phyloP scores from a whole-genome alignment of 2,888 invertebrate genomes.

The Corythucha ciliata region DNA sequence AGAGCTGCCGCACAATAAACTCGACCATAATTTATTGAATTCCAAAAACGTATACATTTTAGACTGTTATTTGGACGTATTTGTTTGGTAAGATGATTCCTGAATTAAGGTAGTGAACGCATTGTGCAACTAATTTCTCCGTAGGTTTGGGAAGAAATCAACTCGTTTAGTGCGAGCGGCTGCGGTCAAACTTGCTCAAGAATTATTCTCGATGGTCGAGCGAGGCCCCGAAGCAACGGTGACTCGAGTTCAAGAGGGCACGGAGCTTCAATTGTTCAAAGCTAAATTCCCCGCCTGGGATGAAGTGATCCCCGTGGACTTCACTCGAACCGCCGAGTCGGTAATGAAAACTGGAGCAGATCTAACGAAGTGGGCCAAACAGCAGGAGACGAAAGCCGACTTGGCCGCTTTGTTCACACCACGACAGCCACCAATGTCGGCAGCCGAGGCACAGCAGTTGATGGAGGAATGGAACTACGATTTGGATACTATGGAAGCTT shows the following conservation, averaged over 20 bases:
- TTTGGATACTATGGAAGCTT: slow-evolving; percentile 93
- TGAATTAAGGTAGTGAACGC: slow-evolving; percentile 1
- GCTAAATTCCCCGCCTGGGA: slow-evolving; percentile 97
- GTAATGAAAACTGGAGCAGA: slow-evolving; percentile 94
- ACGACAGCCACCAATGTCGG: slow-evolving; percentile 78
- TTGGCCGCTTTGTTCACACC: slow-evolving; percentile 92
- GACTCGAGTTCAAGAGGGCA: slow-evolving; percentile 83
- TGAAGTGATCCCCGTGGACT: slow-evolving; percentile 97
- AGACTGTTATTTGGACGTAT: slow-evolving; percentile 87
- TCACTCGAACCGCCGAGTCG: slow-evolving; percentile 94
- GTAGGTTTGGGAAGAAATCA: slow-evolving; percentile 93
- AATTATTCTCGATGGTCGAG: slow-evolving; percentile 88
- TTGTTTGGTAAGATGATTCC: slow-evolving; percentile 66
- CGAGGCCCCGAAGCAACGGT: slow-evolving; percentile 80
- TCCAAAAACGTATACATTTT: slow-evolving; percentile 93
- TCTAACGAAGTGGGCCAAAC: slow-evolving; percentile 80
- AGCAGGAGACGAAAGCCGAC: slow-evolving; percentile 87
- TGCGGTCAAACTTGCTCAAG: slow-evolving; percentile 92
- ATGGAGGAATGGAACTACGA: slow-evolving; percentile 98
- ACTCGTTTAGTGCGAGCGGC: slow-evolving; percentile 90
- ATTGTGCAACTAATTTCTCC: slow-evolving; percentile 19
- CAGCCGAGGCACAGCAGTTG: slow-evolving; percentile 73
- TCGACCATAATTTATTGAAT: slow-evolving; percentile 67
- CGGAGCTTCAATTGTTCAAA: slow-evolving; percentile 85
- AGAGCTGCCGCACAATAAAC: slow-evolving; percentile 62